These are phyloP conservation scores for Danio choprae DNA, from an alignment of 2,797 vertebrate species.

Conservation along the genomic window DNA sequence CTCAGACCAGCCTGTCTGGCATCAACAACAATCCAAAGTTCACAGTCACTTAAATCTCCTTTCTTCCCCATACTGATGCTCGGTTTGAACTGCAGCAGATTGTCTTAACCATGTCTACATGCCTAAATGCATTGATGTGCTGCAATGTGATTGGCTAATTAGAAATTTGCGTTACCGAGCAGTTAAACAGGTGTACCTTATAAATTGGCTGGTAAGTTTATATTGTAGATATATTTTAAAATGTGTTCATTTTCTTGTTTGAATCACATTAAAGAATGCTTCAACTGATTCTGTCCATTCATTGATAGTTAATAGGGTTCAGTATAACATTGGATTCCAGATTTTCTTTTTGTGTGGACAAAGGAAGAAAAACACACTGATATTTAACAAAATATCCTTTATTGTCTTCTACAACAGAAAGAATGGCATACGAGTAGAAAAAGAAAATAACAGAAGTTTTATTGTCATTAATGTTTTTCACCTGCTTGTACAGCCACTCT, in stretches of 20 bases:
- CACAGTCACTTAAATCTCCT: too few species aligned
- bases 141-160: too few species aligned
- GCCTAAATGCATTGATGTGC: too few species aligned
- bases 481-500: neutral
- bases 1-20: too few species aligned
- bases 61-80: too few species aligned
- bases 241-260: neutral
- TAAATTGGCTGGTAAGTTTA: too few species aligned
- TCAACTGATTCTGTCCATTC: neutral
- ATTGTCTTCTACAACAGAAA: neutral
- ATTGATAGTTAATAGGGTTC: neutral
- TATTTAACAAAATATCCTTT: neutral
- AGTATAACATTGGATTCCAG: neutral
- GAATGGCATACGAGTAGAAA: neutral
- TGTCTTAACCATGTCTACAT: too few species aligned
- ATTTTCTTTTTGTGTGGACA: neutral
- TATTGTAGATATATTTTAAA: neutral
- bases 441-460: too few species aligned
- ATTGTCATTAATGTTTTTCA: neutral
- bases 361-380: fast-evolving
- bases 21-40: too few species aligned
- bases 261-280: neutral
- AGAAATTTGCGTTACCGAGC: too few species aligned
- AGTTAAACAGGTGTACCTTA: too few species aligned
- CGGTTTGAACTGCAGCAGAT: too few species aligned